Evolutionary conservation across 2,888 invertebrate genomes (phyloP), one percentile per base, ranked within the genome.

Genomic region (Drosophila quinaria): DNA sequence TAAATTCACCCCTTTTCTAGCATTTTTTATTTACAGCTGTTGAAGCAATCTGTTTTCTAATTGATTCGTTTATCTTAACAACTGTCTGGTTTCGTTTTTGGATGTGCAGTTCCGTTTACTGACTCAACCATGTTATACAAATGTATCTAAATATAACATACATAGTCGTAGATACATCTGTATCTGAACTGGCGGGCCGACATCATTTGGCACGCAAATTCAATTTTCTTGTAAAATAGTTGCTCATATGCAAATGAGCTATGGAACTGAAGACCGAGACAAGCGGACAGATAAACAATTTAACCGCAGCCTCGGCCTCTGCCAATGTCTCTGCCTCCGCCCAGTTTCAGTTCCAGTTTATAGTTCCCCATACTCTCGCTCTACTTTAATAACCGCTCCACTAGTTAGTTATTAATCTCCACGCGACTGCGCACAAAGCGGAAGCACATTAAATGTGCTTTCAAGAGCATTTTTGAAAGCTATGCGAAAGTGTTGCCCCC

Each of bases 371-470:
- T 33, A 10, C 17, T 1, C 10, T 44, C n/a, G 33, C n/a, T 22
- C 11, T n/a, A 25, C 19, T 29, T 11, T 35, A 54, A 41, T 44
- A 54, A 44, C 22, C 29, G 39, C 41, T 54, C 39, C 39, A 52
- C 22, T 52, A 52, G 52, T 54, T 29, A 33, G 42, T 62, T 56
- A 47, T 56, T 49, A 55, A 71, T 51, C 67, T 77, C 9, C 68
- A 72, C 61, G 74, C 75, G 66, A 75, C 62, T 73, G 70, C 63
- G 67, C 76, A 74, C 68, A 41, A 41, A 71, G 63, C 83, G 75
- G 78, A 83, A 75, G 78, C 75, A 56, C 58, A 63, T 73, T 76
- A 64, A 79, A 71, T 79, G 63, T 68, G 65, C 62, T 74, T 59
- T 69, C 50, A 70, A 59, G 33, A 64, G 67, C 69, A 75, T 52